Evolutionary conservation across 2,888 invertebrate genomes (phyloP), one percentile per base, ranked within the genome.

Genomic region (Drosophila infuscata): DNA sequence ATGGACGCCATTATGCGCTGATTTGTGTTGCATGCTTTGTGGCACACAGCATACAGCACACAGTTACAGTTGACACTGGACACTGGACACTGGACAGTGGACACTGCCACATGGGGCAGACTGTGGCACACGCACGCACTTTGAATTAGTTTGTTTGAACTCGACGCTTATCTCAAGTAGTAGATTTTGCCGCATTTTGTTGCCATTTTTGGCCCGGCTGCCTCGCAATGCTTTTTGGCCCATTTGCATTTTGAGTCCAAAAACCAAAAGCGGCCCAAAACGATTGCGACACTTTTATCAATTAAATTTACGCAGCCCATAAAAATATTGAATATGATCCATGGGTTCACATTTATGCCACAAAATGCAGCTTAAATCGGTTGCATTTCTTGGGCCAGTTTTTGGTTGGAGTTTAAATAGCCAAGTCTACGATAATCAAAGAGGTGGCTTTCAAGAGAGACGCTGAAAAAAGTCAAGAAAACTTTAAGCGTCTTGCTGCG

Each of bases 101-200:
- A 4, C 38, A 29, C 12, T 58, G 69, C 51, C 63, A 65, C 70
- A 72, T 68, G 65, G 69, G 53, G 60, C 62, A 53, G 49, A 11
- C 36, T 25, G 54, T 48, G 70, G 46, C 60, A 56, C 68, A 70
- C 67, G 70, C 76, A 76, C 65, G 69, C 83, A 77, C 84, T 84
- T 85, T 83, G 88, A 88, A 89, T 90, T 89, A 88, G 89, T 88
- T 81, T 89, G 89, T 90, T 90, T 90, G 88, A 87, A 89, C 89
- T 88, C 85, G 57, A 74, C 67, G 65, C 81, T 89, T 90, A 90
- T 90, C 90, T 90, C 86, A 89, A 90, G 90, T 88, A 85, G 88
- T 90, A 89, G 90, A 89, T 90, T 90, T 83, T 76, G 46, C 69
- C 73, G 75, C 75, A 83, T 88, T 87, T 88, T 87, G 82, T 79